Conservation (phyloP, 2,113 vertebrate species). For the Poeciliopsis occidentalis region DNA sequence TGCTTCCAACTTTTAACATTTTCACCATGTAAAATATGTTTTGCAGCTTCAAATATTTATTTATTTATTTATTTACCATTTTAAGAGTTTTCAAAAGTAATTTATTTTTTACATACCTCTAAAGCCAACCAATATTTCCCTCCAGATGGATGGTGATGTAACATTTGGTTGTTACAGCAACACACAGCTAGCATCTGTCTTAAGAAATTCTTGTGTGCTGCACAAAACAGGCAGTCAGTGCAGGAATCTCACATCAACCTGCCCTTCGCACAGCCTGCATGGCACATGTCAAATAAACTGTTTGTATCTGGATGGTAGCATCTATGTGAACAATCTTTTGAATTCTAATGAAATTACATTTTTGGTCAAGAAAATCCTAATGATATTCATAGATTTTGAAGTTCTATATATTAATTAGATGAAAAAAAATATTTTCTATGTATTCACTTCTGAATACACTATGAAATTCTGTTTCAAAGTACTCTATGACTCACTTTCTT, state of each 20-base stretch:
- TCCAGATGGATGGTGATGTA: constrained; percentile 61
- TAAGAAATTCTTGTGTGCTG: constrained; percentile 44
- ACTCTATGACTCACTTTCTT: too few relatives aligned
- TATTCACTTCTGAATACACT: too few relatives aligned
- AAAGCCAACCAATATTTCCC: constrained; percentile 36
- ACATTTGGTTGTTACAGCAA: background rate
- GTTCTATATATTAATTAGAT: too few relatives aligned
- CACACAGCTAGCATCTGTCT: constrained; percentile 31
- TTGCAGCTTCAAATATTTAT: too few relatives aligned
- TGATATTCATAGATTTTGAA: too few relatives aligned
- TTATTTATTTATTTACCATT: too few relatives aligned
- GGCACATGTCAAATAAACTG: constrained; percentile 5
- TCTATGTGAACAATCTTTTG: background rate
- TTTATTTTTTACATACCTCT: background rate
- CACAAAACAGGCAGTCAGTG: constrained; percentile 34
- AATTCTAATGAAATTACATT: background rate
- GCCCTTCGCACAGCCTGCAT: constrained; percentile 34
- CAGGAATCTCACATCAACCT: constrained; percentile 54
- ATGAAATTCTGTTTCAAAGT: too few relatives aligned
- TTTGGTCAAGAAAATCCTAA: too few relatives aligned
- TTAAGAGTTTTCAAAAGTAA: background rate
- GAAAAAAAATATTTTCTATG: too few relatives aligned
- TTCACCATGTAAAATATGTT: background rate
- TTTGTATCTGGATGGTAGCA: background rate
- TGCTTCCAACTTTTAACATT: background rate